phyloP scores from a whole-genome alignment of 2,888 invertebrate genomes.

The Andrena flavipes region DNA sequence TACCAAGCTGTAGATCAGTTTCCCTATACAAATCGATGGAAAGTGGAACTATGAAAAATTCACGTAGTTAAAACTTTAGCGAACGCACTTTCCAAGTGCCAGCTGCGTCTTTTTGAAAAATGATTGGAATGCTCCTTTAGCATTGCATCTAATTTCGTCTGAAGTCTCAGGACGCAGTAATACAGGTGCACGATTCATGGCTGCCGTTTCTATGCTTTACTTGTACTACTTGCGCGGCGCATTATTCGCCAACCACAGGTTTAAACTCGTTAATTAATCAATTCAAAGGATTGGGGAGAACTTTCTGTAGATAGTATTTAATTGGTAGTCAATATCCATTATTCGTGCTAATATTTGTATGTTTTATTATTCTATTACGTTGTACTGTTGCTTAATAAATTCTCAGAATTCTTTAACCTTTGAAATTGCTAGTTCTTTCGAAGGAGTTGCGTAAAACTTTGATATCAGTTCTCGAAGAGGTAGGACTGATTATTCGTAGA shows the following conservation, averaged over 20 bases:
- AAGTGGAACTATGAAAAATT: no score
- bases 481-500: neutral
- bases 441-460: neutral
- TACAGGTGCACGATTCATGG: neutral
- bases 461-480: neutral
- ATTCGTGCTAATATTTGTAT: neutral
- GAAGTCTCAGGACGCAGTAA: neutral
- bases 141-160: neutral
- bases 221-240: neutral
- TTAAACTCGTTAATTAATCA: neutral
- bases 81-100: neutral
- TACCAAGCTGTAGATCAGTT: no score
- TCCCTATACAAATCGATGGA: no score
- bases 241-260: neutral
- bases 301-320: neutral
- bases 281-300: no score
- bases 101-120: neutral
- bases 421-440: neutral
- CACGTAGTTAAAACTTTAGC: no score
- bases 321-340: neutral
- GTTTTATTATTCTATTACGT: neutral
- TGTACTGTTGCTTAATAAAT: neutral
- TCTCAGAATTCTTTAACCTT: neutral
- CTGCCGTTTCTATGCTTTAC: neutral
- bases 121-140: neutral